Evolutionary conservation across 2,797 vertebrate genomes (phyloP), one percentile per base, ranked within the genome.

Genomic region (Fistularia tabacaria): DNA sequence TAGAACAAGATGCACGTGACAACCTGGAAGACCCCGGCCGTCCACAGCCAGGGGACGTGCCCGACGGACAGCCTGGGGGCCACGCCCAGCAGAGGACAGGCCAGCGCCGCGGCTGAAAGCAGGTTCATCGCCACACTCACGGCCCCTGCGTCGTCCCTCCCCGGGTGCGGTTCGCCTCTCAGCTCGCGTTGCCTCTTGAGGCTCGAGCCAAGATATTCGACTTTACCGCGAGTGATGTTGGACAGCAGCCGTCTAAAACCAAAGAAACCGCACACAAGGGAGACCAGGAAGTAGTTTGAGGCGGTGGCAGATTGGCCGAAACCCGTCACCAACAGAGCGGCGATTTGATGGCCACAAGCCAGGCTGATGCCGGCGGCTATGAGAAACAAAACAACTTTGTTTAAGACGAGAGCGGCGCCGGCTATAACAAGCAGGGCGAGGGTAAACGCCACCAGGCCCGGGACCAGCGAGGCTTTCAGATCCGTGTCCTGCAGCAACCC

Each of bases 31-130:
- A 88, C 50, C 5, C 88, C 93, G 11, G 92, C 92, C 1, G 89
- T 92, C 93, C 92, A 95, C 50, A 95, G 83, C 94, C 93, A 95
- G 45, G 93, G 90, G 47, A 94, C 89, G 0, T 93, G 93, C 6
- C 92, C 91, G 0, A 70, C 15, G 44, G 57, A 91, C 0, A 94
- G 91, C 0, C 7, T 42, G 38, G 68, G 82, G 14, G 92, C 92
- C 71, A 94, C 66, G 0, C 90, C 90, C 50, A 95, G 79, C 25
- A 94, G 75, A 51, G 85, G 87, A 70, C 93, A 94, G 51, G 83
- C 89, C 49, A 95, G 73, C 44, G 94, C 87, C 0, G 89, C 86
- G 36, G 93, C 93, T 0, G 92, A 85, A 6, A 94, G 77, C 88
- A 93, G 59, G 83, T 95, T 94, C 86, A 94, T 90, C 36, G 87